Conservation (phyloP, 2,888 invertebrate genomes). For the Dichetophora obliterata region DNA sequence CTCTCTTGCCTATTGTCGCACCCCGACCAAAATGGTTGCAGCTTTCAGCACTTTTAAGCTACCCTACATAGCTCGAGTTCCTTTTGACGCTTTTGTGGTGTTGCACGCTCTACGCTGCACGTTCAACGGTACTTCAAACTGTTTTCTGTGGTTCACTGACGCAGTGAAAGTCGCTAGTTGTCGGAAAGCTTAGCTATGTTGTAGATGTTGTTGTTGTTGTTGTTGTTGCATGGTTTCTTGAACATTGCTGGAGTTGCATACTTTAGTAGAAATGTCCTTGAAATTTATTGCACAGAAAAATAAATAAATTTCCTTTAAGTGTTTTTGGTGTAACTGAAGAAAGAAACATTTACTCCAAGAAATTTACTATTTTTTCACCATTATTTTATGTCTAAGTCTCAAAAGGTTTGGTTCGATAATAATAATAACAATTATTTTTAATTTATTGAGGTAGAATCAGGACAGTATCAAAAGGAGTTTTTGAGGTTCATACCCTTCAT, state of each 20-base stretch:
- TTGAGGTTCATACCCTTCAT: too few relatives aligned
- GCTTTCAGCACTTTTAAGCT: background rate
- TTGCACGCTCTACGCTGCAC: background rate
- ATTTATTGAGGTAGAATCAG: too few relatives aligned
- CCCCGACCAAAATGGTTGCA: background rate
- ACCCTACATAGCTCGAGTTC: background rate
- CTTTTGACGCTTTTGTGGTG: conserved; percentile 25
- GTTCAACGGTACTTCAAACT: conserved; percentile 1
- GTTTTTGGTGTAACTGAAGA: background rate
- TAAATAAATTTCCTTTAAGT: background rate
- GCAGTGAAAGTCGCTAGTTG: conserved; percentile 19
- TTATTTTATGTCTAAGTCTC: too few relatives aligned
- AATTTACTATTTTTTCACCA: too few relatives aligned
- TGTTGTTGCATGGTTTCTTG: background rate
- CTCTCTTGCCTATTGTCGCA: background rate
- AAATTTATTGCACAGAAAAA: background rate
- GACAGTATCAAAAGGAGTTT: too few relatives aligned
- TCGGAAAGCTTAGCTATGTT: background rate
- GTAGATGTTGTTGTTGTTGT: background rate
- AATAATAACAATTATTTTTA: too few relatives aligned
- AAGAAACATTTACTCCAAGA: too few relatives aligned
- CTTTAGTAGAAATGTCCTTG: background rate
- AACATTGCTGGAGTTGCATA: background rate
- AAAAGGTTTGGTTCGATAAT: too few relatives aligned
- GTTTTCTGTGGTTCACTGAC: conserved; percentile 26